These are phyloP conservation scores for Hemicordylus capensis DNA, from an alignment of 2,113 vertebrate species.

Conservation along the genomic window DNA sequence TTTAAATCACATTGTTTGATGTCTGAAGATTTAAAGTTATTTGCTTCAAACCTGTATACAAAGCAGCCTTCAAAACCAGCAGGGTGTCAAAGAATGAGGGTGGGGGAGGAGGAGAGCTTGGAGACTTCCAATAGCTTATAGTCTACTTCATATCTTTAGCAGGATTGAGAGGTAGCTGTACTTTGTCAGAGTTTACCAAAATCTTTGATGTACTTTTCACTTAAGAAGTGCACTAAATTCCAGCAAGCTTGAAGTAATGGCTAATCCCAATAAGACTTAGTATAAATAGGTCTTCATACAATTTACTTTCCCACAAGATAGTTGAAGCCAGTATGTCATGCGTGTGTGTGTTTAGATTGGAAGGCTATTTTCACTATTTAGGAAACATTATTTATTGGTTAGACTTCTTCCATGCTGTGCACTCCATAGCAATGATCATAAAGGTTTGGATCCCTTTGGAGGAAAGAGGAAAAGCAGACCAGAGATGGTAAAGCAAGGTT, in stretches of 20 bases:
- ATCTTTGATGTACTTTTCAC: not conserved
- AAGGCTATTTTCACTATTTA: not conserved
- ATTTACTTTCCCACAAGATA: not conserved
- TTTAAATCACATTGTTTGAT: not conserved
- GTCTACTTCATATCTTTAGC: slow-evolving; percentile 10
- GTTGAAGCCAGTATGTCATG: not conserved
- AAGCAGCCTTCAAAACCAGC: not conserved
- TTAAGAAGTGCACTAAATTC: not conserved
- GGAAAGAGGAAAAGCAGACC: no score
- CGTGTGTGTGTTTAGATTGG: not conserved
- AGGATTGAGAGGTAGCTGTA: slow-evolving; percentile 3
- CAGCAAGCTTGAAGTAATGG: not conserved
- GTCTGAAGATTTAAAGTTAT: not conserved
- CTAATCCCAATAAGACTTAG: slow-evolving; percentile 5
- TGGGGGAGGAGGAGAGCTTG: not conserved
- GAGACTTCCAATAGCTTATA: not conserved
- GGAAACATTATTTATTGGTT: not conserved
- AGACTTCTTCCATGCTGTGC: not conserved
- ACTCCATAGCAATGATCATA: not conserved
- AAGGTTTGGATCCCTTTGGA: not conserved
- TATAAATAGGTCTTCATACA: not conserved
- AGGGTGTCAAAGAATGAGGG: not conserved
- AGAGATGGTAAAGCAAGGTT: no score
- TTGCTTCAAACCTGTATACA: not conserved
- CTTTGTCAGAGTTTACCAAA: slow-evolving; percentile 13